Conservation (phyloP, 2,113 vertebrate genomes). For the Channa argus region DNA sequence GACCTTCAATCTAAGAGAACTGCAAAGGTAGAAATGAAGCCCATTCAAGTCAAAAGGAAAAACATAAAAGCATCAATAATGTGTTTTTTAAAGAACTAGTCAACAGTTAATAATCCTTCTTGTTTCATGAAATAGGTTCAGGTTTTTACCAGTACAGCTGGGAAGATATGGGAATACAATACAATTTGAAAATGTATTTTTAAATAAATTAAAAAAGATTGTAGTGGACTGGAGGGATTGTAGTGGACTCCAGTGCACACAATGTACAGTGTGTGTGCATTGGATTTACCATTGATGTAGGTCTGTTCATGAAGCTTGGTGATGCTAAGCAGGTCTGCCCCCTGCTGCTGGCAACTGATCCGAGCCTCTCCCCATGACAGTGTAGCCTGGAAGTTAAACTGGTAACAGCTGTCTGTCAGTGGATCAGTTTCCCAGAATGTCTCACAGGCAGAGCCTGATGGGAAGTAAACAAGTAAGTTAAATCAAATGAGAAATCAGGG, state of each 20-base stretch:
- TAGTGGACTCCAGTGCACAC: neutral
- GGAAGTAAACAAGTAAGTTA: neutral
- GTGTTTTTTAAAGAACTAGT: no score
- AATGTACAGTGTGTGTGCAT: no score
- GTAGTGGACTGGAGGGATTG: no score
- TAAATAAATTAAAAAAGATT: no score
- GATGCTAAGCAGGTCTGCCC: conserved; percentile 94
- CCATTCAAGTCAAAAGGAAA: no score
- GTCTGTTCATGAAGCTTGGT: conserved; percentile 96
- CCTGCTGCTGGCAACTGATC: conserved; percentile 95
- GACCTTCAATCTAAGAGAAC: neutral
- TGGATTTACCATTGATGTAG: conserved; percentile 92
- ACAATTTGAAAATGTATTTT: no score
- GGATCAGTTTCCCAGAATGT: conserved; percentile 97
- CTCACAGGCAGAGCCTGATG: conserved; percentile 87
- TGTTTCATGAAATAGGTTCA: no score
- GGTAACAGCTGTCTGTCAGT: conserved; percentile 96
- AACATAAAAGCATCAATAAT: no score
- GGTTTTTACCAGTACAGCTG: no score
- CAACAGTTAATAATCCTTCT: no score
- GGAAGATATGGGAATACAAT: no score
- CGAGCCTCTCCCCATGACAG: conserved; percentile 95
- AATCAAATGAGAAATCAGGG: neutral
- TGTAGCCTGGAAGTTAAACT: conserved; percentile 97
- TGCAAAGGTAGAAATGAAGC: neutral